Base-by-base conservation (phyloP, 2,797 vertebrate genomes). In the Hybognathus amarus region DNA sequence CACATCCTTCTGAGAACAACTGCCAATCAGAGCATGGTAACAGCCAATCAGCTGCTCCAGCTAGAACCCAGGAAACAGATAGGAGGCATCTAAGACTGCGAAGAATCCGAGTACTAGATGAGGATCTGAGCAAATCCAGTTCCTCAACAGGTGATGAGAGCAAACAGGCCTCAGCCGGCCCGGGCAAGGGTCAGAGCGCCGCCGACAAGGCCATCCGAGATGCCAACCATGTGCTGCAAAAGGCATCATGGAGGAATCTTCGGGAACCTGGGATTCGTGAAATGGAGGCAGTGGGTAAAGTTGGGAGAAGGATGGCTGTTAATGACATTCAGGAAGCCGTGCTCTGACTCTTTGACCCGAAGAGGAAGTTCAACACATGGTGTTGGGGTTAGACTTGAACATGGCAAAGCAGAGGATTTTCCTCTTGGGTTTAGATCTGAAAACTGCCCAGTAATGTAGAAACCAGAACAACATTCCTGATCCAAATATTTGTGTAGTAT, bases 111-210 rank as follows among this genome's bases (percentile, higher is more conserved):
- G 88, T 90, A 68, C 89, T 93, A 1, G 89, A 94, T 64, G 94
- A 94, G 88, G 95, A 94, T 87, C 86, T 90, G 0, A 84, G 89
- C 82, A 94, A 91, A 87, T 83, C 85, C 82, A 91, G 92, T 86
- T 88, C 85, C 56, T 89, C 93, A 87, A 90, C 89, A 24, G 85
- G 2, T 0, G 93, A 90, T 80, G 92, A 93, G 89, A 77, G 80
- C 71, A 91, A 88, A 20, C 24, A n/a, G 18, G 50, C 17, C n/a
- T 45, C 67, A 30, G 30, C 88, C 79, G 69, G 85, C 47, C 83
- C 89, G 67, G 82, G 85, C 77, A 85, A 85, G 88, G 85, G 87
- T 87, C 88, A 88, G 82, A 74, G 84, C 89, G 54, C 91, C 90
- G 68, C 40, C 82, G 66, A 92, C 75, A 91, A 91, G 78, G 86